phyloP scores from a whole-genome alignment of 2,797 vertebrate species.

The Myotis daubentonii region DNA sequence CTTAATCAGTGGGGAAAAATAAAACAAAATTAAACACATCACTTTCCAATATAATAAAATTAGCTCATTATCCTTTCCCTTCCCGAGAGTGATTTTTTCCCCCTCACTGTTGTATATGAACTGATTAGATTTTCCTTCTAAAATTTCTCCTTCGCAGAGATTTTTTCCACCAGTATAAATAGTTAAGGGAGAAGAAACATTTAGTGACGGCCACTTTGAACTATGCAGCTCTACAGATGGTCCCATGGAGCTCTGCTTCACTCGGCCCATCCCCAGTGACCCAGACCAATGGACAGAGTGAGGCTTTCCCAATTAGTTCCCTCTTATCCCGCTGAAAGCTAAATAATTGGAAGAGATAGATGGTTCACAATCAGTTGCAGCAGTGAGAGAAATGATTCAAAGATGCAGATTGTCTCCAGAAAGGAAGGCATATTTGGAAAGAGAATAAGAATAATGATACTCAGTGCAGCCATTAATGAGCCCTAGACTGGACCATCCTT shows the following conservation, averaged over 20 bases:
- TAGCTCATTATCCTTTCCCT: not conserved
- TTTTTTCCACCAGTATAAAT: not conserved
- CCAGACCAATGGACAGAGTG: not conserved
- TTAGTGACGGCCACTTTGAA: not conserved
- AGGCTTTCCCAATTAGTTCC: not conserved
- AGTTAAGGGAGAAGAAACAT: not conserved
- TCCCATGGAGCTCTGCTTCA: not conserved
- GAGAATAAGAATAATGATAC: not conserved
- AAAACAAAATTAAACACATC: not conserved
- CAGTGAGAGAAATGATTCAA: not conserved
- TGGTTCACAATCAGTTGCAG: not conserved
- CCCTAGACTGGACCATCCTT: not conserved
- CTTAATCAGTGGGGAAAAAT: not conserved
- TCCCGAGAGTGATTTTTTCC: not conserved
- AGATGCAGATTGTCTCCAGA: not conserved
- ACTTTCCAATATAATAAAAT: not conserved
- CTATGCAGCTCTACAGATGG: not conserved
- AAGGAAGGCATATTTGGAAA: not conserved
- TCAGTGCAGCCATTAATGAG: accelerated
- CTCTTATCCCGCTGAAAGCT: not conserved
- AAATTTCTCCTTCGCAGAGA: not conserved
- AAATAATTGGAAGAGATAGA: not conserved
- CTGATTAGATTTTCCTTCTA: not conserved
- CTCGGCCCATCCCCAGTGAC: not conserved
- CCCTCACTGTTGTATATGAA: not conserved